Conservation (phyloP, 2,888 invertebrate species). For the Drosophila sordidapex region DNA sequence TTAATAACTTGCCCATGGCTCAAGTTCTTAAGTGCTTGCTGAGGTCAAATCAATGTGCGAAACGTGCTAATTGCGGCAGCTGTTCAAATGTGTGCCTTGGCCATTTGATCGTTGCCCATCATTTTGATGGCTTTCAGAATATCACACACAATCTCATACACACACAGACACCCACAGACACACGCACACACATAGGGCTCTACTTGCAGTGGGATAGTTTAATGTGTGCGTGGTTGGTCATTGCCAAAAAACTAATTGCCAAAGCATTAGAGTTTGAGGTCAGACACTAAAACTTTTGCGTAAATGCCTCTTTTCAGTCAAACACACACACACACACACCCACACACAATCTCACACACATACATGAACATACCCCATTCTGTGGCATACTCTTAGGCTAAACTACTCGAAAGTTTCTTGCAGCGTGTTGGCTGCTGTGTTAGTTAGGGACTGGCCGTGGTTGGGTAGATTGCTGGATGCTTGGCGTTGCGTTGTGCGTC, state of each 20-base stretch:
- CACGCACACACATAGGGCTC: conserved; percentile 1
- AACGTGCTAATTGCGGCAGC: conserved; percentile 81
- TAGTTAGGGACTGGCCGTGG: background rate
- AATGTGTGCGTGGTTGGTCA: conserved; percentile 51
- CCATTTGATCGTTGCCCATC: conserved; percentile 78
- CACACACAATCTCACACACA: background rate
- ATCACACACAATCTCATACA: conserved; percentile 24
- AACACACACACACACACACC: conserved; percentile 17
- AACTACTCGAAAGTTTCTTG: conserved; percentile 59
- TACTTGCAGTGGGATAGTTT: conserved; percentile 30
- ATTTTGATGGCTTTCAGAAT: conserved; percentile 67
- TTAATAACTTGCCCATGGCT: conserved; percentile 56
- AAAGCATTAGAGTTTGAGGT: conserved; percentile 46
- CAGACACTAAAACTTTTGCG: conserved; percentile 68
- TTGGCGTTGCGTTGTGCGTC: conserved; percentile 40
- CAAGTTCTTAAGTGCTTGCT: conserved; percentile 28
- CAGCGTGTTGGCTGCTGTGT: conserved; percentile 14
- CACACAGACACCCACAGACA: conserved; percentile 1
- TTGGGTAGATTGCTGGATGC: conserved; percentile 6
- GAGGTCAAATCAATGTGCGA: conserved; percentile 74
- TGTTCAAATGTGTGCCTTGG: conserved; percentile 74
- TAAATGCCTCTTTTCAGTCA: conserved; percentile 54
- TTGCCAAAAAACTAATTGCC: conserved; percentile 75
- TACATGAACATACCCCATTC: conserved; percentile 22
- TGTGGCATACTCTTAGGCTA: conserved; percentile 61